Base-by-base conservation (phyloP, 2,797 vertebrate species). In the Tadarida brasiliensis region DNA sequence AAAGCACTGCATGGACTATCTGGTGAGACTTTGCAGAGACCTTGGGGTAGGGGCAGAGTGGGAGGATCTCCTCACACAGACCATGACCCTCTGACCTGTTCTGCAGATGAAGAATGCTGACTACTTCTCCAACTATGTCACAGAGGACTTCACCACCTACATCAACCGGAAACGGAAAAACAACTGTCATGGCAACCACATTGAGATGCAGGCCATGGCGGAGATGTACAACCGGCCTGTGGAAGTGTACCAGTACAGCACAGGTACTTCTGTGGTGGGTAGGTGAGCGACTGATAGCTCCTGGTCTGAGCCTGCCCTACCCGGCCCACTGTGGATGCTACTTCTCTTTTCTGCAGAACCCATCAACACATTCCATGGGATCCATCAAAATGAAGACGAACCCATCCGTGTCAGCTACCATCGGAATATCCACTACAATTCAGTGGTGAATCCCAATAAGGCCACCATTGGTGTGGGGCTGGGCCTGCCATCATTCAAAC, bases 371-470 rank as follows among this genome's bases (percentile, higher is more conserved):
- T 99, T 99, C 98, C 99, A 99, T 80, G 99, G 99, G 97, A 99
- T 99, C 98, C 99, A 99, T 98, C 99, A 99, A 98, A 99, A 99
- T 92, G 99, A 99, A 87, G 99, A 99, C 65, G 99, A 99, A 97
- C 99, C 99, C 95, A 99, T 99, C 98, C 99, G 99, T 97, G 99
- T 99, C 93, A 99, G 99, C 99, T 99, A 99, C 98, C 99, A 99
- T 97, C 99, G 99, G 92, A 99, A 99, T 98, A 99, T 99, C 98
- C 99, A 99, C 99, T 99, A 99, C 99, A 99, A 99, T 98, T 99
- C 99, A 0, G 99, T 99, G 91, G 99, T 99, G 96, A 99, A 99
- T 98, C 99, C 99, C 93, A 99, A 99, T 98, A 99, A 99, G 98
- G 99, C 99, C 94, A 99, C 99, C 7, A 99, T 99, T 77, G 99